A percentile compares a stretch with the other conserved stretches of the same genome.
These are phyloP conservation scores for Cheilosia scutellata DNA, from an alignment of 2,888 invertebrate species.

Conservation along the genomic window DNA sequence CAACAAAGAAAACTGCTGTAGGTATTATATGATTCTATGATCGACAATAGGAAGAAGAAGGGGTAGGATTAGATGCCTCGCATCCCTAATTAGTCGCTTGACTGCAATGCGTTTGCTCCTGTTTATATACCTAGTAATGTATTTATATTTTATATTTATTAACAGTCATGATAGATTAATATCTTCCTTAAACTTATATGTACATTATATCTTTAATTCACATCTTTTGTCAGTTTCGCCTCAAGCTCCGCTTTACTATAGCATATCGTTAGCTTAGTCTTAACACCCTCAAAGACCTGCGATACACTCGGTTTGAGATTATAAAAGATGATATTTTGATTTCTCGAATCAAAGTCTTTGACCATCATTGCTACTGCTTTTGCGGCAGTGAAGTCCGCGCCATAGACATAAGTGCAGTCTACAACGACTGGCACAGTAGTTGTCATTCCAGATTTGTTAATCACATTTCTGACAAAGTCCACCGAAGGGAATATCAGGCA, in stretches of 20 bases:
- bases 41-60: no score
- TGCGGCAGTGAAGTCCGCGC: slow-evolving; percentile 94
- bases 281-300: slow-evolving; percentile 89
- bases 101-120: no score
- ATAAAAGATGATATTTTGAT: slow-evolving; percentile 92
- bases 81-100: no score
- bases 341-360: slow-evolving; percentile 89
- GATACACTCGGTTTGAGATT: slow-evolving; percentile 93
- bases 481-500: slow-evolving; percentile 96
- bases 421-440: slow-evolving; percentile 90
- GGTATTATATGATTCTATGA: no score
- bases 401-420: slow-evolving; percentile 94
- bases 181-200: not conserved
- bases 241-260: slow-evolving; percentile 80
- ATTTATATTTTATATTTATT: not conserved
- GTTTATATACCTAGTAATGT: not conserved
- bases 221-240: slow-evolving; percentile 62
- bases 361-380: slow-evolving; percentile 90
- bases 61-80: no score
- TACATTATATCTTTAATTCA: not conserved
- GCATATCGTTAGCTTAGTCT: slow-evolving; percentile 80
- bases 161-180: slow-evolving; percentile 7
- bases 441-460: slow-evolving; percentile 91
- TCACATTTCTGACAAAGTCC: slow-evolving; percentile 93
- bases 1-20: no score